phyloP scores from a whole-genome alignment of 2,888 invertebrate species.

The Encarsia formosa region DNA sequence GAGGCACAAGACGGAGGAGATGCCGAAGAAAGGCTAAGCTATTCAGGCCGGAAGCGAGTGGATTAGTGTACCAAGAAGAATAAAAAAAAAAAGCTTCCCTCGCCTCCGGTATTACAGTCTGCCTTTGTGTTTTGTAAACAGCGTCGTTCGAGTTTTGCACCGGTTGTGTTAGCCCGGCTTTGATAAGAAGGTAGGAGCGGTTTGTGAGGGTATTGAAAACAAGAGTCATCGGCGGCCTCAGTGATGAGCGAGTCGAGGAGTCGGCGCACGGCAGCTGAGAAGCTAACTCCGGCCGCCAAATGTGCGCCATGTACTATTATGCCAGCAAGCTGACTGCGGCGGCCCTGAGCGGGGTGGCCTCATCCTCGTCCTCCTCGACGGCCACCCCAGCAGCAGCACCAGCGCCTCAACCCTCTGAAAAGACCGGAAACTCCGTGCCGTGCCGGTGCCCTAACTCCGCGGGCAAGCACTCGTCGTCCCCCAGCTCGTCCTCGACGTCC shows the following conservation, averaged over 20 bases:
- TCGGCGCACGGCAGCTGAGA: constrained; percentile 41
- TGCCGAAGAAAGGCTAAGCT: too few species aligned
- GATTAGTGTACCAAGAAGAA: too few species aligned
- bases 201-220: not conserved
- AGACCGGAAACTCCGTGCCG: too few species aligned
- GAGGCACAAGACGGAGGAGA: too few species aligned
- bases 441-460: too few species aligned
- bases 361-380: constrained; percentile 33
- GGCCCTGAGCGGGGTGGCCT: constrained; percentile 60
- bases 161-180: too few species aligned
- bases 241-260: constrained; percentile 50
- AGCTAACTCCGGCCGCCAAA: constrained; percentile 49
- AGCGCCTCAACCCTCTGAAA: constrained; percentile 51
- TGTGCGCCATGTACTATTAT: constrained; percentile 67
- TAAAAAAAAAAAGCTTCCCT: too few species aligned
- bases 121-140: too few species aligned
- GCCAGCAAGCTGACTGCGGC: constrained; percentile 65
- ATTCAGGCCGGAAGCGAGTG: too few species aligned
- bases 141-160: too few species aligned
- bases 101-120: too few species aligned
- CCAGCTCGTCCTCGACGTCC: not conserved
- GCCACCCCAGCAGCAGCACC: constrained; percentile 47
- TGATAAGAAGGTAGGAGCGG: not conserved
- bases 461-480: not conserved
- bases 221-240: constrained; percentile 38